Evolutionary conservation across 2,797 vertebrate genomes (phyloP).

Genomic region (Labeo calbasu): DNA sequence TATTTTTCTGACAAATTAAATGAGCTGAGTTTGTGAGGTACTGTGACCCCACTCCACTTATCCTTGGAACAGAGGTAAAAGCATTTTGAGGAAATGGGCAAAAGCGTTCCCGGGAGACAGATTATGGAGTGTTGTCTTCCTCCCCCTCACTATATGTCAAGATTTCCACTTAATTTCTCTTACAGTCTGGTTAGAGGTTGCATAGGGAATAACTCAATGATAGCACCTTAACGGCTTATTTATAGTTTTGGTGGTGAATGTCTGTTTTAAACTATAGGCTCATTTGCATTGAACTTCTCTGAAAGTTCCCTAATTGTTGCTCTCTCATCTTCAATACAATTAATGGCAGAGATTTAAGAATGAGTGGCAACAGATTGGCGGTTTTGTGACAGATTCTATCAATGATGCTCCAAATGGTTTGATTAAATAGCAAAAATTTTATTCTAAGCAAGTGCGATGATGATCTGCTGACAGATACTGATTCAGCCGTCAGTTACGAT

Average conservation of each 20-base stretch:
- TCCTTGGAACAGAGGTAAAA: slow-evolving; percentile 35
- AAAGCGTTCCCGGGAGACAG: slow-evolving; percentile 23
- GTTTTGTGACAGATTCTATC: slow-evolving; percentile 29
- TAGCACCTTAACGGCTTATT: neutral
- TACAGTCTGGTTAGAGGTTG: slow-evolving; percentile 20
- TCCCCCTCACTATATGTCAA: slow-evolving; percentile 23
- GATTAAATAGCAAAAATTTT: neutral
- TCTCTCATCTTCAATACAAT: neutral
- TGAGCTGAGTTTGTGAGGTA: slow-evolving; percentile 64
- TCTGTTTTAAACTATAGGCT: neutral
- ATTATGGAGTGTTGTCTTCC: slow-evolving; percentile 26
- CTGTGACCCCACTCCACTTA: slow-evolving; percentile 44
- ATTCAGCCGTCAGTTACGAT: slow-evolving; percentile 51
- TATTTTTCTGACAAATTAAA: slow-evolving; percentile 69
- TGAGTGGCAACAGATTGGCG: neutral
- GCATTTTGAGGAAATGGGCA: slow-evolving; percentile 3
- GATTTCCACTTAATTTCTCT: slow-evolving; percentile 38
- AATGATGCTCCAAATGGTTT: slow-evolving; percentile 14
- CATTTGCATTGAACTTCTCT: neutral
- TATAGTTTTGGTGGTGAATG: neutral
- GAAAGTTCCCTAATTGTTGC: neutral
- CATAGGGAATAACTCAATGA: slow-evolving; percentile 1
- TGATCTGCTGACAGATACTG: slow-evolving; percentile 40
- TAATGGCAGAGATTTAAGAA: slow-evolving; percentile 7
- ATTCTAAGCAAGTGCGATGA: slow-evolving; percentile 29